Percentiles rank a stretch among this genome's conserved stretches.
These are phyloP conservation scores for Margaritifera margaritifera DNA, from an alignment of 2,888 invertebrate genomes.

Conservation along the genomic window DNA sequence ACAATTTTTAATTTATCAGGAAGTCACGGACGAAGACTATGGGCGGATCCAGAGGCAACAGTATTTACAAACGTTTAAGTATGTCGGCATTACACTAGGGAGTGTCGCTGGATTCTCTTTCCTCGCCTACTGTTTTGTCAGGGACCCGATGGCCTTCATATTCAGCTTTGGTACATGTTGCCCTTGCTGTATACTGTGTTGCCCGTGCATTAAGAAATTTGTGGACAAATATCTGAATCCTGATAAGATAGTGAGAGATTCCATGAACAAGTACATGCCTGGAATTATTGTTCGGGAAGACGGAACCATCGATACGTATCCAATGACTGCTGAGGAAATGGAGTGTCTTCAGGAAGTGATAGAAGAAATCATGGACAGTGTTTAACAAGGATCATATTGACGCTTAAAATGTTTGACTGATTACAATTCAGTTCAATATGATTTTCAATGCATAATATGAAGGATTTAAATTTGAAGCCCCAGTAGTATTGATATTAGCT, in stretches of 20 bases:
- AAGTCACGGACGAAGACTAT: constrained; percentile 44
- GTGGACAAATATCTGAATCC: constrained; percentile 36
- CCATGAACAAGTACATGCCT: constrained; percentile 52
- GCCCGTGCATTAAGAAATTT: constrained; percentile 40
- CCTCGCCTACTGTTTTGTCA: constrained; percentile 44
- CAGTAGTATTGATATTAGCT: too few relatives aligned
- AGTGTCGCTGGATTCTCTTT: constrained; percentile 35
- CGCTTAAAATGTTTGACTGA: too few relatives aligned
- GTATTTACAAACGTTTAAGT: constrained; percentile 26
- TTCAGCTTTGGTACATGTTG: constrained; percentile 54
- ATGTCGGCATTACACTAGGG: constrained; percentile 39
- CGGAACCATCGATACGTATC: constrained; percentile 44
- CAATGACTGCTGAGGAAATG: constrained; percentile 48
- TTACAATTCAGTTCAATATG: too few relatives aligned
- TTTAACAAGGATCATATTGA: not conserved
- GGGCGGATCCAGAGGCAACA: constrained; percentile 25
- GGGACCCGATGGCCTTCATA: constrained; percentile 48
- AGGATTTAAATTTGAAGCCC: too few relatives aligned
- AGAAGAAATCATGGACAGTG: constrained; percentile 34
- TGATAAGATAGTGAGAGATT: constrained; percentile 32
- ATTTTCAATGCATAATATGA: too few relatives aligned
- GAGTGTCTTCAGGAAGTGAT: constrained; percentile 44
- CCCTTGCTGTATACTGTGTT: constrained; percentile 49
- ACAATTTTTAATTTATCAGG: constrained; percentile 20
- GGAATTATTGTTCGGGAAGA: constrained; percentile 50